Percentiles rank a stretch among this genome's conserved stretches.
phyloP scores from a whole-genome alignment of 2,888 invertebrate genomes.

The Epiblema foenella region DNA sequence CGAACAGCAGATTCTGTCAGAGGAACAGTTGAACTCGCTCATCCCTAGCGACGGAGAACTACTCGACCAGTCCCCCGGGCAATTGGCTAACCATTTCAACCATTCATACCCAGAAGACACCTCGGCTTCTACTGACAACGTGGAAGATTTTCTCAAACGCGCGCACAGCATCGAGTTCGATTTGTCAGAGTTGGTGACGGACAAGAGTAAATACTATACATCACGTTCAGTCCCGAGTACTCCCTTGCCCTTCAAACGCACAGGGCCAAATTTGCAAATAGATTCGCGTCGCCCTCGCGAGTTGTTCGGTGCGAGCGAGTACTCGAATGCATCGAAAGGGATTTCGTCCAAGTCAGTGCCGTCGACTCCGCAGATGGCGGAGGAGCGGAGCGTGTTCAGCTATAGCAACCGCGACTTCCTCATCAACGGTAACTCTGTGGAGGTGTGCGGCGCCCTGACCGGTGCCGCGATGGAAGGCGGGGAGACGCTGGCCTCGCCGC shows the following conservation, averaged over 20 bases:
- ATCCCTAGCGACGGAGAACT: slow-evolving; percentile 72
- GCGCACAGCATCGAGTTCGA: slow-evolving; percentile 79
- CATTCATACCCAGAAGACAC: slow-evolving; percentile 66
- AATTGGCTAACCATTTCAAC: slow-evolving; percentile 62
- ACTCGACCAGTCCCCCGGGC: slow-evolving; percentile 56
- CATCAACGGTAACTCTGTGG: slow-evolving; percentile 86
- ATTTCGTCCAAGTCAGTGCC: slow-evolving; percentile 90
- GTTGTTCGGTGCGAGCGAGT: slow-evolving; percentile 66
- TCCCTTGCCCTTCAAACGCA: slow-evolving; percentile 84
- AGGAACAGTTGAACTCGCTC: slow-evolving; percentile 72
- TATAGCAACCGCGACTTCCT: slow-evolving; percentile 86
- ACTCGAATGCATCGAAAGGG: slow-evolving; percentile 72
- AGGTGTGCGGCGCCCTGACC: slow-evolving; percentile 65
- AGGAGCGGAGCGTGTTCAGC: slow-evolving; percentile 83
- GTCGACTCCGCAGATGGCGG: slow-evolving; percentile 87
- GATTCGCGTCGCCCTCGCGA: slow-evolving; percentile 73
- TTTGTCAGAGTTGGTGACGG: slow-evolving; percentile 69
- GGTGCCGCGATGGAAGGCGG: slow-evolving; percentile 66
- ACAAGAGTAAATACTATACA: slow-evolving; percentile 78
- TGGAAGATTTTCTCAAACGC: slow-evolving; percentile 77
- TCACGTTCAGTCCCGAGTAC: slow-evolving; percentile 90
- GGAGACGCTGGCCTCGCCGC: slow-evolving; percentile 67
- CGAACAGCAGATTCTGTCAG: slow-evolving; percentile 70
- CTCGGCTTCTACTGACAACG: slow-evolving; percentile 62
- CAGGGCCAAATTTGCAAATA: slow-evolving; percentile 69